Evolutionary conservation across 1,140 invertebrate genomes (phyloP).

Genomic region (Cherax destructor): DNA sequence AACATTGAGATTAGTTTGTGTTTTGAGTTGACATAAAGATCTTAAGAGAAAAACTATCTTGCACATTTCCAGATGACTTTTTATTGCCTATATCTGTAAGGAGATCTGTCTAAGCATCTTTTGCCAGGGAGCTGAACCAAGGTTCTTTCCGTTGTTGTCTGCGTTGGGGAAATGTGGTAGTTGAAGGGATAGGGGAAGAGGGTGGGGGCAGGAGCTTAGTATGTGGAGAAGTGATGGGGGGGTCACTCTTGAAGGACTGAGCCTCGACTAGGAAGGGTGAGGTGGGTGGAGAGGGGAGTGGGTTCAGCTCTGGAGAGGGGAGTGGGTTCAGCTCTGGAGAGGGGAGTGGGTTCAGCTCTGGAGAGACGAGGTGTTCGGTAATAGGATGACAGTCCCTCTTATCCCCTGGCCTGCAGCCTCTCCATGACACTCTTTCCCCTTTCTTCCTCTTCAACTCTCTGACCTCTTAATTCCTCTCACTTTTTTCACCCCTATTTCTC

Average conservation of each 20-base stretch:
- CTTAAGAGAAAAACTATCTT: no score
- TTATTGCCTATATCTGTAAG: no score
- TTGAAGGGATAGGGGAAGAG: neutral
- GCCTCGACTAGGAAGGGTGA: slow-evolving; percentile 14
- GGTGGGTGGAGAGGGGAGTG: neutral
- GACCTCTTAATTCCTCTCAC: neutral
- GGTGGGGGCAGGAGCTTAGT: neutral
- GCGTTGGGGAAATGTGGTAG: neutral
- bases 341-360: slow-evolving; percentile 16
- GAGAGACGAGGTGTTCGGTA: slow-evolving; percentile 1
- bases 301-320: neutral
- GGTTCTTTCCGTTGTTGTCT: no score
- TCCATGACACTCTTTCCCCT: neutral
- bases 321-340: neutral
- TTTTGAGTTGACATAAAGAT: no score
- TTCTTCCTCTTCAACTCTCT: neutral
- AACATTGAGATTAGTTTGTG: no score
- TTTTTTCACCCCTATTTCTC: no score
- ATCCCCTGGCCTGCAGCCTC: neutral
- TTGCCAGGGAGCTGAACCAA: no score
- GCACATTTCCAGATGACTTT: no score
- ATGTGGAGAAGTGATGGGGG: neutral
- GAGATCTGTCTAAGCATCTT: no score
- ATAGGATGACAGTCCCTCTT: slow-evolving; percentile 46
- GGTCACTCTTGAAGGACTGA: slow-evolving; percentile 55